These are phyloP conservation scores for Harpagifer antarcticus DNA, from an alignment of 2,797 vertebrate genomes.

Conservation along the genomic window DNA sequence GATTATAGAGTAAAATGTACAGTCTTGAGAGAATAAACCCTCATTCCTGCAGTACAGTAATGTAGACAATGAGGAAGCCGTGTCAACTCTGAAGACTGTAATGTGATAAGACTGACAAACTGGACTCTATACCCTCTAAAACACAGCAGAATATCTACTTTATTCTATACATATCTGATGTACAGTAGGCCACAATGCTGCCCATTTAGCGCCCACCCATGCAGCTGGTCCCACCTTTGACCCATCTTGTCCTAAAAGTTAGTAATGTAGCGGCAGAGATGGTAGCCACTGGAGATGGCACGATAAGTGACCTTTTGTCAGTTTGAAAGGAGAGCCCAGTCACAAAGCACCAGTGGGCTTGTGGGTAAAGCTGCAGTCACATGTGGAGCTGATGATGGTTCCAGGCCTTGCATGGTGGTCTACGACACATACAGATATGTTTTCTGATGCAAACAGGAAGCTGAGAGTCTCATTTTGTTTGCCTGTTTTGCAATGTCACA, in stretches of 20 bases:
- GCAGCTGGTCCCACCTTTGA: conserved; percentile 66
- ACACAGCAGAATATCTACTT: conserved; percentile 7
- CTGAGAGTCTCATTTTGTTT: conserved; percentile 10
- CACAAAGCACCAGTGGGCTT: conserved; percentile 37
- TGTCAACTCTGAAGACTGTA: background rate
- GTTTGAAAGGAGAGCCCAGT: conserved; percentile 64
- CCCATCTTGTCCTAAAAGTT: conserved; percentile 40
- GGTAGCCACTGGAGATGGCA: conserved; percentile 39
- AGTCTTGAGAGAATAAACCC: background rate
- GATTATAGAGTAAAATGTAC: background rate
- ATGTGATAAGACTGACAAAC: conserved; percentile 34
- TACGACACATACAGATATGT: conserved; percentile 14
- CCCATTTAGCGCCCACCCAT: conserved; percentile 70
- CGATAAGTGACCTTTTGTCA: conserved; percentile 50
- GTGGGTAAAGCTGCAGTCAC: conserved; percentile 48
- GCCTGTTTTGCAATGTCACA: background rate
- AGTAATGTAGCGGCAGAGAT: conserved; percentile 30
- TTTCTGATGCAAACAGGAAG: conserved; percentile 47
- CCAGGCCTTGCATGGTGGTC: conserved; percentile 55
- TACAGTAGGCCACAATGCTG: conserved; percentile 41
- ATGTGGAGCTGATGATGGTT: conserved; percentile 54
- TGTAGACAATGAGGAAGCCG: background rate
- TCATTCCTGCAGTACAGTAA: background rate
- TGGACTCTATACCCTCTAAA: background rate
- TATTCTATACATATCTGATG: conserved; percentile 32